phyloP scores from a whole-genome alignment of 2,113 vertebrate species.

The Aptenodytes forsteri region DNA sequence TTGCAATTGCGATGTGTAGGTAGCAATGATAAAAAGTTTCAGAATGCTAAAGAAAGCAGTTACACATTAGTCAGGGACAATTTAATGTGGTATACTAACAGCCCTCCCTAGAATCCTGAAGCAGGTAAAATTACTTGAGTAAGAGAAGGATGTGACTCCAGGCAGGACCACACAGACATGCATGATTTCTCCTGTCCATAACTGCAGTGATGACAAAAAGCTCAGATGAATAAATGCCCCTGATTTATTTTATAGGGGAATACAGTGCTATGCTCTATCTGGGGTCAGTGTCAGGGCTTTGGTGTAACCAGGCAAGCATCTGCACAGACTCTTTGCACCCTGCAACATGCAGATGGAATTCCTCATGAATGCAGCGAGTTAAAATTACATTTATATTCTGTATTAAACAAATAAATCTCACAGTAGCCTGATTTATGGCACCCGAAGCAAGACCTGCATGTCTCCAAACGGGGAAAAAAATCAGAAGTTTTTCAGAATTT shows the following conservation, averaged over 20 bases:
- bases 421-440: neutral
- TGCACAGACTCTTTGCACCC: neutral
- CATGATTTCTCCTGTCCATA: neutral
- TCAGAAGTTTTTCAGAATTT: neutral
- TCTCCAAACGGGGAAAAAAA: neutral
- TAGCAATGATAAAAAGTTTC: neutral
- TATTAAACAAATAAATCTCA: conserved; percentile 11
- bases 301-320: neutral
- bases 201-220: neutral
- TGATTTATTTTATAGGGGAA: neutral
- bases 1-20: neutral
- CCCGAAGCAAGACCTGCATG: neutral
- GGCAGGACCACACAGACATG: neutral
- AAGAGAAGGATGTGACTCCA: neutral
- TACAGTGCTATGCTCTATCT: neutral
- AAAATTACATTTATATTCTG: neutral
- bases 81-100: neutral
- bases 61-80: neutral
- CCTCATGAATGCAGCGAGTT: neutral
- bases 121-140: neutral
- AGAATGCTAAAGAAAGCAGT: neutral
- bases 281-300: neutral
- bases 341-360: neutral
- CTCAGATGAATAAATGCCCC: neutral
- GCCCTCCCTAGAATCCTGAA: neutral